These are phyloP conservation scores for Pedionomus torquatus DNA, from an alignment of 2,113 vertebrate species.

Conservation along the genomic window DNA sequence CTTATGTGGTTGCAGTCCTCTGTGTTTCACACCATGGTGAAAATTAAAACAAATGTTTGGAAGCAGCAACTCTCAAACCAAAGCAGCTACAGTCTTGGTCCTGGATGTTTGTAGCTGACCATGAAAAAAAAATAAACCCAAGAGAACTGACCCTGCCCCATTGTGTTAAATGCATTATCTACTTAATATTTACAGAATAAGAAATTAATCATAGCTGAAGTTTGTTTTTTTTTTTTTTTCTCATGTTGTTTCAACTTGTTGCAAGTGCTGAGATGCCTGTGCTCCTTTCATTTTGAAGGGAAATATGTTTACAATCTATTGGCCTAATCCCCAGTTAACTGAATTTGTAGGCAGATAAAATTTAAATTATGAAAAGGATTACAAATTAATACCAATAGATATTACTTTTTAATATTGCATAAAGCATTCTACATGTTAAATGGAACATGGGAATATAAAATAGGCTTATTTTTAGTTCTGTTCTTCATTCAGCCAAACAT, in stretches of 20 bases:
- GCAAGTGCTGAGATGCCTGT: background rate
- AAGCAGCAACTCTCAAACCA: background rate
- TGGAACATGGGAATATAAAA: background rate
- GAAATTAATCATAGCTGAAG: background rate
- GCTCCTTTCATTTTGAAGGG: background rate
- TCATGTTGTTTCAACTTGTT: background rate
- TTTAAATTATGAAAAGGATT: slow-evolving; percentile 10
- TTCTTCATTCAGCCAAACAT: background rate
- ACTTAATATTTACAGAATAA: background rate
- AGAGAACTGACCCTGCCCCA: background rate
- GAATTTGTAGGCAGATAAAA: background rate
- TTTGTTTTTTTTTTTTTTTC: background rate
- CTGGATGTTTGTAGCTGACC: background rate
- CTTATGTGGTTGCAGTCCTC: background rate
- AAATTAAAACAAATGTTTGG: background rate
- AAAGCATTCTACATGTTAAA: background rate
- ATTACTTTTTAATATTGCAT: background rate
- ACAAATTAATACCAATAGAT: background rate
- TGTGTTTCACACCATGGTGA: background rate
- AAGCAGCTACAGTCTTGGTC: background rate
- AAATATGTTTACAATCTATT: background rate
- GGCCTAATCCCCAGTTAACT: background rate
- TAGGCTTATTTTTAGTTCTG: background rate
- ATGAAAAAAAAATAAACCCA: background rate
- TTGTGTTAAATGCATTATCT: background rate